Evolutionary conservation across 2,888 invertebrate genomes (phyloP).

Genomic region (Lasioglossum leucozonium): DNA sequence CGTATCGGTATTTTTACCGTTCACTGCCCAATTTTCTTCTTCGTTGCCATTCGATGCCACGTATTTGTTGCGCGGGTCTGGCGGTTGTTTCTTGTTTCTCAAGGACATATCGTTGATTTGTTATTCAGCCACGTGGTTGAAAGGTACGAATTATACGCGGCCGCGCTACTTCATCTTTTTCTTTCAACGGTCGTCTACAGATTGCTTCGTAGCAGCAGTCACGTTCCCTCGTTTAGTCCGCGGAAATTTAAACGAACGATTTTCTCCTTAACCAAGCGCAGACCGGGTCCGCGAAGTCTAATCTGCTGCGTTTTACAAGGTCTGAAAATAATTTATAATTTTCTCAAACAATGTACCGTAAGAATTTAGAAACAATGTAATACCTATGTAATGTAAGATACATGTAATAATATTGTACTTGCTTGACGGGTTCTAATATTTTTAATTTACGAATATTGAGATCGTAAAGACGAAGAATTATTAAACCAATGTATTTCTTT

Average conservation of each 20-base stretch:
- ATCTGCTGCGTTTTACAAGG: not conserved
- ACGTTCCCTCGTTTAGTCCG: not conserved
- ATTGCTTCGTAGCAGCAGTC: not conserved
- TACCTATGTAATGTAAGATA: no score
- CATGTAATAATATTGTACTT: no score
- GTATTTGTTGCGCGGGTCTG: conserved; percentile 18
- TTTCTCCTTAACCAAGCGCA: not conserved
- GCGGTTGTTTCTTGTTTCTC: conserved; percentile 12
- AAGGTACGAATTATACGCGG: conserved; percentile 47
- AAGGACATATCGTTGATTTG: conserved; percentile 20
- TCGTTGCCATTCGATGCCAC: conserved; percentile 22
- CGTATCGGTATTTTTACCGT: conserved; percentile 29
- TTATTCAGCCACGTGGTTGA: conserved; percentile 2
- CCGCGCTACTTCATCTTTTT: not conserved
- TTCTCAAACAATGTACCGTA: no score
- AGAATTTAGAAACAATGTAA: no score
- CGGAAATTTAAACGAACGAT: not conserved
- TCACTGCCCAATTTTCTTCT: conserved; percentile 33
- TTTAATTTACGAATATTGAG: no score
- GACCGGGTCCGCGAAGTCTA: not conserved
- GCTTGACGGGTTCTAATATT: no score
- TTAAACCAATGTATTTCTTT: no score
- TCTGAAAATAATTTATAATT: no score
- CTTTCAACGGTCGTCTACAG: not conserved
- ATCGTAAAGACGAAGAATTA: no score